Conservation (phyloP, 2,888 invertebrate genomes). For the Sarcophaga carnaria region DNA sequence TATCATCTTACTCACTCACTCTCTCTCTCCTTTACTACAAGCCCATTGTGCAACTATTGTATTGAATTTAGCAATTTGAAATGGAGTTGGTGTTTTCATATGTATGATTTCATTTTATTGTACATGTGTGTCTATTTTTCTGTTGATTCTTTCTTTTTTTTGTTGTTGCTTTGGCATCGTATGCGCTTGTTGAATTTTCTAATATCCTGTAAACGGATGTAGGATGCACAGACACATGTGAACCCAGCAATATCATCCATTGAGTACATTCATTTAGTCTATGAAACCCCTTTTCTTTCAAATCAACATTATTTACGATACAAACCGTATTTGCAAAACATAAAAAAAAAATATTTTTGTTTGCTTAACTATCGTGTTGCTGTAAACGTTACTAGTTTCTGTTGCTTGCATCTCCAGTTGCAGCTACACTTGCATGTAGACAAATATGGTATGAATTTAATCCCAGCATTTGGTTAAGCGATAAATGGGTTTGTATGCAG, state of each 20-base stretch:
- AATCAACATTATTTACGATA: slow-evolving; percentile 53
- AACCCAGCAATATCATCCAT: not conserved
- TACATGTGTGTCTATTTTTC: not conserved
- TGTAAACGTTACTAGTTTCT: not conserved
- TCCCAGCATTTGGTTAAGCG: slow-evolving; percentile 1
- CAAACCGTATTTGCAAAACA: slow-evolving; percentile 40
- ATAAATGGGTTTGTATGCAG: not conserved
- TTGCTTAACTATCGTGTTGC: slow-evolving; percentile 44
- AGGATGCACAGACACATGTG: not conserved
- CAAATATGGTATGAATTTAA: not conserved
- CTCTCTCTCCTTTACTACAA: not conserved
- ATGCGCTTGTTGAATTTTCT: slow-evolving; percentile 63
- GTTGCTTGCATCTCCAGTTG: not conserved
- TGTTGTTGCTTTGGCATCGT: not conserved
- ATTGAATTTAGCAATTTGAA: slow-evolving; percentile 51
- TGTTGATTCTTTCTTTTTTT: not conserved
- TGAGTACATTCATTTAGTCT: slow-evolving; percentile 4
- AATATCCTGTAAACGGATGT: slow-evolving; percentile 58
- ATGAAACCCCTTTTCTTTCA: slow-evolving; percentile 12
- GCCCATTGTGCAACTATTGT: slow-evolving; percentile 39
- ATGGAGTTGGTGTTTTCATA: slow-evolving; percentile 38
- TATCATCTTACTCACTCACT: not conserved
- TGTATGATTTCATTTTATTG: slow-evolving; percentile 27
- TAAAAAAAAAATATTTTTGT: slow-evolving; percentile 27
- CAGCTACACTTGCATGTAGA: slow-evolving; percentile 1